Base-by-base conservation (phyloP, 2,797 vertebrate genomes). In the Enoplosus armatus region DNA sequence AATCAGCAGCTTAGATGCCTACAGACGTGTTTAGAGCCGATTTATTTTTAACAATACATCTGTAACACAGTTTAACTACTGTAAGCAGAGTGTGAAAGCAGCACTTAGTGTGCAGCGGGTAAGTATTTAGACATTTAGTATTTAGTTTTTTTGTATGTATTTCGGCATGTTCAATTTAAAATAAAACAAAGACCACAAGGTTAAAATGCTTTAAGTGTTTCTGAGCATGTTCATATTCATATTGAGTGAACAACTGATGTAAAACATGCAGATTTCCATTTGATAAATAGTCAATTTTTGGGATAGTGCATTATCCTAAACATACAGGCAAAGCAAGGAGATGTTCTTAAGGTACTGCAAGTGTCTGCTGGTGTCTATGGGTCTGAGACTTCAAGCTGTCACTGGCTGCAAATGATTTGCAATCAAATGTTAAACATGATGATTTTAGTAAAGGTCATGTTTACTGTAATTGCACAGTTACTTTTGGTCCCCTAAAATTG, bases 21-120 rank as follows among this genome's bases (percentile, higher is more conserved):
- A 15, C 66, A 69, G 54, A 63, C 26, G 29, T 51, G 8, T 48
- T 80, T 10, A 55, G 37, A 60, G 35, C 51, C 60, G n/a, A 72
- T 72, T 64, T 58, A 60, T 75, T 71, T 59, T 77, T 47, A 61
- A 50, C 27, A 15, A 50, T 50, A 35, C 16, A 60, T 51, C 33
- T 47, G 12, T 16, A 53, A 73, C 54, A 54, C 56, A 47, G 35
- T 75, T 71, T 48, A 54, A 24, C 14, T 50, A 35, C 45, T 26
- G 56, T 26, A 37, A 72, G 62, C 39, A 50, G 14, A 37, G 37
- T 4, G 15, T 53, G 29, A 75, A 70, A 64, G 69, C 63, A 58
- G 54, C 41, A 84, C 26, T 53, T 60, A 66, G 4, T 51, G 24
- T 54, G 62, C 6, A 74, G 24, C 24, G 37, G 56, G 35, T 54